Base-by-base conservation (phyloP, 2,113 vertebrate genomes). In the Oryzias curvinotus region DNA sequence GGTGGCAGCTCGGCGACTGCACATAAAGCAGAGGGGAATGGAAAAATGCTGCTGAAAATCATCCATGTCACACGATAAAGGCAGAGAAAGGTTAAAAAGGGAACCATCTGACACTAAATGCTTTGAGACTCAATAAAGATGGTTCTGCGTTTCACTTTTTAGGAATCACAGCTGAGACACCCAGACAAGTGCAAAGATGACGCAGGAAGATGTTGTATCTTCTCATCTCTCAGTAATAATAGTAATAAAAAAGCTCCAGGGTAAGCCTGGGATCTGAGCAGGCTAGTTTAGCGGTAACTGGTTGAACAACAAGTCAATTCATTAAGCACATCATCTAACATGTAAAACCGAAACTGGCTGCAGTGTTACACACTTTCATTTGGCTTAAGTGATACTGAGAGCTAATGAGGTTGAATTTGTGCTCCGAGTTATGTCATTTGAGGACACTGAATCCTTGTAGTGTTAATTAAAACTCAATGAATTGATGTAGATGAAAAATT, bases 391-490 rank as follows among this genome's bases (percentile, higher is more conserved):
- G 74, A 82, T 79, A 85, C 73, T 65, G 67, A 77, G 81, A 83
- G 68, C 74, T 87, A 89, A 89, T 89, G 83, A 89, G 86, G 84
- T 78, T 85, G 79, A 82, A 82, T 87, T 80, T 87, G 73, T 85
- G 83, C 86, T 87, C 73, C 71, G 30, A 88, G 86, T 85, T 72
- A 84, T 87, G 81, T 74, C 88, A 85, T 85, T 59, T 77, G 84
- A 89, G 87, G 84, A 89, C 87, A 87, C 79, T 45, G 71, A 88
- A 82, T 88, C 81, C 86, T 84, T 81, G 81, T 89, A 84, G 86
- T 88, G 85, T 83, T 86, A 88, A 89, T 90, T 87, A 88, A 88
- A 88, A 87, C 81, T 84, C 82, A 78, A 84, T 77, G 73, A 82
- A 82, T 82, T 74, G 75, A 87, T 78, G 70, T 85, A 80, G 82